Conservation (phyloP, 1,140 invertebrate species). For the Tribolium madens region DNA sequence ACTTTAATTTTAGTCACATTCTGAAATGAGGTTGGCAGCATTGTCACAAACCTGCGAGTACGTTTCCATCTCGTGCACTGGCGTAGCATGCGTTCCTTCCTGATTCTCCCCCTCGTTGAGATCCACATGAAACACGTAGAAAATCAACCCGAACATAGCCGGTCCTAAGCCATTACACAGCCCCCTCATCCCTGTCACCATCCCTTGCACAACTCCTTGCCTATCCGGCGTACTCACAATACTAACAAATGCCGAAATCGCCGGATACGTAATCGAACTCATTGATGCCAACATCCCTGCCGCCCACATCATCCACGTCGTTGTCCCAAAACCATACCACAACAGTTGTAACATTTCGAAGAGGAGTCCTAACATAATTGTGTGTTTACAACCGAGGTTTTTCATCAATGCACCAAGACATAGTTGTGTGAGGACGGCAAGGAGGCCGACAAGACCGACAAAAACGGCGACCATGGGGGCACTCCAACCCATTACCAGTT, state of each 20-base stretch:
- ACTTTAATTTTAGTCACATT: too few species aligned
- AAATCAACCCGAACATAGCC: conserved; percentile 97
- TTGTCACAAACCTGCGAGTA: conserved; percentile 69
- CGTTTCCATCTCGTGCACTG: conserved; percentile 66
- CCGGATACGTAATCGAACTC: conserved; percentile 96
- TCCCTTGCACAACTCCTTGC: conserved; percentile 97
- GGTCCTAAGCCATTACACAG: conserved; percentile 94
- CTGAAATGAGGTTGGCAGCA: too few species aligned
- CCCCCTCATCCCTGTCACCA: conserved; percentile 96
- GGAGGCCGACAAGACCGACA: conserved; percentile 96
- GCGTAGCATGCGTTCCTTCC: conserved; percentile 74
- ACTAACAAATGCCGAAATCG: conserved; percentile 99
- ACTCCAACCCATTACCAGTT: conserved; percentile 97
- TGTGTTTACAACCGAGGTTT: conserved; percentile 93
- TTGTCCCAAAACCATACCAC: conserved; percentile 95
- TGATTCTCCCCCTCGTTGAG: conserved; percentile 77
- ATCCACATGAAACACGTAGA: conserved; percentile 99
- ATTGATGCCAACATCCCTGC: conserved; percentile 96
- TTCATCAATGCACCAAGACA: conserved; percentile 67
- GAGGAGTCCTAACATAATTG: conserved; percentile 95
- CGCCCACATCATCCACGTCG: conserved; percentile 98
- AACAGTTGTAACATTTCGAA: conserved; percentile 97
- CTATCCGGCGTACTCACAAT: conserved; percentile 96
- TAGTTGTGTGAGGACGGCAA: conserved; percentile 96
- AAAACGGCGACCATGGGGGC: conserved; percentile 93